Base-by-base conservation (phyloP, 53 echinoderm and acorn worm genomes). In the Actinopyga echinites region DNA sequence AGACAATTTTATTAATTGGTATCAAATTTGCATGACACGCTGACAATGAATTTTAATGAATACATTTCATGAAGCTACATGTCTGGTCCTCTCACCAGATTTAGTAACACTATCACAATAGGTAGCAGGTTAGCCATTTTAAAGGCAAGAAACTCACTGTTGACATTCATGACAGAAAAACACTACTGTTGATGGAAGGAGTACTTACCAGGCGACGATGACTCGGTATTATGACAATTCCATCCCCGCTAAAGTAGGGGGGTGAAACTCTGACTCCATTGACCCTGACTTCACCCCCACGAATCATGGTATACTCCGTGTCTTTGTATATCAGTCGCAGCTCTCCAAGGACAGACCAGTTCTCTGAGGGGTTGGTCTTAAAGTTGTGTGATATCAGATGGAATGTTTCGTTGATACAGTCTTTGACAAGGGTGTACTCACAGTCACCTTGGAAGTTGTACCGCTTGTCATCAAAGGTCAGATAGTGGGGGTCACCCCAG, bases 391-490 rank as follows among this genome's bases (percentile, higher is more conserved):
- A 88, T 6, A 60, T 57, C 11, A 91, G 31, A 32, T 56, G 68
- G 82, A 88, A 91, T 21, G 88, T 8, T 23, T 85, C 84, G 2
- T 79, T 49, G 8, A 44, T 20, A 60, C 91, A 91, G 28, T 88
- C 68, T 55, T 62, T 62, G 30, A 83, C 82, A 12, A 91, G 69
- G 0, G 85, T 91, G 85, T 91, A 91, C 33, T 87, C 87, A 21
- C 91, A 91, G 13, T 87, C 91, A 11, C 91, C 91, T 44, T 91
- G 91, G 85, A 91, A 91, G 84, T 91, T 66, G 40, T 80, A 91
- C 54, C 69, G 85, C 5, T 35, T 23, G 36, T 81, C 74, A 38
- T 91, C 91, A 69, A 91, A 91, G 25, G 91, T 88, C 23, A 87
- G 37, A 38, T 91, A 91, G 62, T 91, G 91, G 0, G 91, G 91